phyloP scores from a whole-genome alignment of 37 sponge, comb jelly and placozoan species.

The Spongilla lacustris region DNA sequence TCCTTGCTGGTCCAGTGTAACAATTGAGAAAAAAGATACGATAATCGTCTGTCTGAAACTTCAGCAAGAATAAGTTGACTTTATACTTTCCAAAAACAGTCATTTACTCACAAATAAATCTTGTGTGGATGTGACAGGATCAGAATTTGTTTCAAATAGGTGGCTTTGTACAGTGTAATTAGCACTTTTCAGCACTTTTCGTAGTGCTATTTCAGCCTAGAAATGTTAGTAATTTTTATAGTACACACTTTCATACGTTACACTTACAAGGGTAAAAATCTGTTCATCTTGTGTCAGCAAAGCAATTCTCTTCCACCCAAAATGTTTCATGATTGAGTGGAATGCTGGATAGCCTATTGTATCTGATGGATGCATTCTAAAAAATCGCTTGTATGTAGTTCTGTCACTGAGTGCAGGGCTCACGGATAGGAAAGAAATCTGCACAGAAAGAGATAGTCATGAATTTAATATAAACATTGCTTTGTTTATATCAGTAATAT shows the following conservation, averaged over 20 bases:
- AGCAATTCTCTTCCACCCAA: conserved; percentile 10
- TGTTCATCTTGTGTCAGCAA: conserved; percentile 24
- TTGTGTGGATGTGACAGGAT: neutral
- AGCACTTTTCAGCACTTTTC: neutral
- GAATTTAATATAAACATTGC: too few relatives aligned
- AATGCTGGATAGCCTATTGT: neutral
- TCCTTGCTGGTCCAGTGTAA: conserved; percentile 14
- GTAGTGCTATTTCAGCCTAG: neutral
- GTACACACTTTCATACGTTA: too few relatives aligned
- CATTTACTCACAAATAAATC: conserved; percentile 20
- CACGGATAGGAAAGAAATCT: conserved; percentile 19
- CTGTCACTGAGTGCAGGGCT: conserved; percentile 6
- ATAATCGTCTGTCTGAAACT: too few relatives aligned
- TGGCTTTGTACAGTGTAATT: neutral
- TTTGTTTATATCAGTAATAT: too few relatives aligned
- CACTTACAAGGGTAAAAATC: neutral
- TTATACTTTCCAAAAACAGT: too few relatives aligned
- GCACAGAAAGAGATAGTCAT: too few relatives aligned
- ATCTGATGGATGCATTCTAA: conserved; percentile 5
- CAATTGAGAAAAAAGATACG: conserved; percentile 23
- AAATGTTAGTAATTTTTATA: too few relatives aligned
- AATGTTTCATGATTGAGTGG: neutral
- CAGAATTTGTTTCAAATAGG: neutral
- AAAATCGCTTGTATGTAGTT: conserved; percentile 8
- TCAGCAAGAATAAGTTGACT: too few relatives aligned